Conservation (phyloP, 2,888 invertebrate genomes). For the Siphlonurus alternatus region DNA sequence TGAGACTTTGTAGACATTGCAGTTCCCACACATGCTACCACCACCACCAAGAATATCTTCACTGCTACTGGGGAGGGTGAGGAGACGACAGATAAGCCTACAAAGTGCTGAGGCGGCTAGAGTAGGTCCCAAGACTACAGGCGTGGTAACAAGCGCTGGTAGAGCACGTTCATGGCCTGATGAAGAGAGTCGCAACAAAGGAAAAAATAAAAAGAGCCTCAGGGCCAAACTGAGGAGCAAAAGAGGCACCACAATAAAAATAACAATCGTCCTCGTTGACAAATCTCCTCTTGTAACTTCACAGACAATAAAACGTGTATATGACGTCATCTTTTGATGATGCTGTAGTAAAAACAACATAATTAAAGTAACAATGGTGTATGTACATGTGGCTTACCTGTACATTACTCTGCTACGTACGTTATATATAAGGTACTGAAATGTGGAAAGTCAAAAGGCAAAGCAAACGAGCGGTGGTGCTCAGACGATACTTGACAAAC, state of each 20-base stretch:
- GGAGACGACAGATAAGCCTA: neutral
- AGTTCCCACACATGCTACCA: too few species aligned
- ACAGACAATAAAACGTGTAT: neutral
- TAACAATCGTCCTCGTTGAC: neutral
- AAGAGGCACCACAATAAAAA: neutral
- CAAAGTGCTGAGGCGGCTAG: neutral
- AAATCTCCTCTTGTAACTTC: neutral
- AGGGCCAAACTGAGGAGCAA: neutral
- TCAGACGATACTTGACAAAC: too few species aligned
- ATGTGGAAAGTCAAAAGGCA: too few species aligned
- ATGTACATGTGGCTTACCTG: too few species aligned
- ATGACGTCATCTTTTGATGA: too few species aligned
- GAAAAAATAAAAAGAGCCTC: neutral
- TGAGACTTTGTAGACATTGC: too few species aligned
- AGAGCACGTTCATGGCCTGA: neutral
- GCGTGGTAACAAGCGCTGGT: neutral
- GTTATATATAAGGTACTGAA: too few species aligned
- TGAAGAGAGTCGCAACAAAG: conserved; percentile 3
- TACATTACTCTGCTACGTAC: too few species aligned
- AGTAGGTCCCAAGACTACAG: neutral
- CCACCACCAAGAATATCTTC: too few species aligned
- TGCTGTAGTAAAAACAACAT: too few species aligned
- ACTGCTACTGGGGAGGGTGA: neutral
- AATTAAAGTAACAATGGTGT: too few species aligned
- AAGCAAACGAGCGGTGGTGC: too few species aligned